Percentiles rank a stretch among this genome's conserved stretches.
phyloP scores from a whole-genome alignment of 2,113 vertebrate species.

The Chionis minor region DNA sequence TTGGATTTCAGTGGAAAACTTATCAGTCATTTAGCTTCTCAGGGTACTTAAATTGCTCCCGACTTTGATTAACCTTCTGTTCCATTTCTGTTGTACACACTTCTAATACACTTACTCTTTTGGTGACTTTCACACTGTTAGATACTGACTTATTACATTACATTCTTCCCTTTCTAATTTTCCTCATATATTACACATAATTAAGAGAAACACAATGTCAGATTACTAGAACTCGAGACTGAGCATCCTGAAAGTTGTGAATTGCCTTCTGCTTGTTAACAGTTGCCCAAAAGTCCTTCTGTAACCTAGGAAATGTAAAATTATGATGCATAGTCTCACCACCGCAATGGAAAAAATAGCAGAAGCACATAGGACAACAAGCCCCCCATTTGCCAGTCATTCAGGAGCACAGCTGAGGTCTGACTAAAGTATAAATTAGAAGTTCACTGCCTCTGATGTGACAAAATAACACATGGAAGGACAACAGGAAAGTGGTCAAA shows the following conservation, averaged over 20 bases:
- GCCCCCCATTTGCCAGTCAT: not conserved
- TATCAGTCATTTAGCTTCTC: not conserved
- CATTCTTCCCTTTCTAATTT: not conserved
- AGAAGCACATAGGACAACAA: not conserved
- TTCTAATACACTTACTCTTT: not conserved
- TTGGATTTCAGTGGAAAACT: constrained; percentile 7
- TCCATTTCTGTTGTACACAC: not conserved
- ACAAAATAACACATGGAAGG: not conserved
- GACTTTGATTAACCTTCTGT: constrained; percentile 19
- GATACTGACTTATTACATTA: not conserved
- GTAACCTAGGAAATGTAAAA: not conserved
- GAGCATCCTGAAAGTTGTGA: not conserved
- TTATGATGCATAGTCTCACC: not conserved
- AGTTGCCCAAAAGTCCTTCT: not conserved
- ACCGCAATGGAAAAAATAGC: not conserved
- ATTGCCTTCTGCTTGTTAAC: not conserved
- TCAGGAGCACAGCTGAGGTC: not conserved
- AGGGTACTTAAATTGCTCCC: not conserved
- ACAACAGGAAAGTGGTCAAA: not conserved
- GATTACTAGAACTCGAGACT: not conserved
- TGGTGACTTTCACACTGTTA: not conserved
- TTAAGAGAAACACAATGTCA: not conserved
- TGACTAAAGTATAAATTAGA: not conserved
- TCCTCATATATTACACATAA: not conserved
- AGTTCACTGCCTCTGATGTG: not conserved